Conservation (phyloP, 2,113 vertebrate species). For the Pygoscelis adeliae region DNA sequence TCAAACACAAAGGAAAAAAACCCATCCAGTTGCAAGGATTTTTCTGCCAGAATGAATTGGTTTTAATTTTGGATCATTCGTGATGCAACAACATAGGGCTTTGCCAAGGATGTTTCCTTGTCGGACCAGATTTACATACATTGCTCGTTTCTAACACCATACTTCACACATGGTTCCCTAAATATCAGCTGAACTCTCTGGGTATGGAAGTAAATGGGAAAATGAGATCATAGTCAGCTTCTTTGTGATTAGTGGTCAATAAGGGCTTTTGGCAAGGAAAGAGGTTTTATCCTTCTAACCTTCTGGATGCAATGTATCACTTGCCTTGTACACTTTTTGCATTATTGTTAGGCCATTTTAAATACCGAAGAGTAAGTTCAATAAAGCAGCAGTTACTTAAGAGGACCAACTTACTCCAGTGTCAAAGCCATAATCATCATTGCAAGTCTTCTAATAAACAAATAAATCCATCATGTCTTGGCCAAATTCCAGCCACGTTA, state of each 20-base stretch:
- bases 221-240: background rate
- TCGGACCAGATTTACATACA: background rate
- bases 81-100: background rate
- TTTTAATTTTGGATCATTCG: background rate
- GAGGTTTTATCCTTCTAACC: background rate
- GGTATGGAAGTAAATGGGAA: background rate
- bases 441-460: background rate
- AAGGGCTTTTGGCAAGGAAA: background rate
- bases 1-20: background rate
- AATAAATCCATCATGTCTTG: background rate
- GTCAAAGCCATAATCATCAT: background rate
- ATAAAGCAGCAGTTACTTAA: background rate
- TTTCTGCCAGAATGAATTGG: background rate
- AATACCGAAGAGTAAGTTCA: background rate
- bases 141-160: background rate
- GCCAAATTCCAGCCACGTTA: background rate
- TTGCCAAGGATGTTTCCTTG: background rate
- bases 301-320: background rate
- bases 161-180: background rate
- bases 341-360: background rate
- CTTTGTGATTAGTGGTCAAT: background rate
- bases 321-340: background rate
- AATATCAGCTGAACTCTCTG: background rate
- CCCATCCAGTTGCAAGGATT: background rate
- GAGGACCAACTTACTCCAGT: background rate